These are phyloP conservation scores for Chelonus formosanus DNA, from an alignment of 2,888 invertebrate species.

Conservation along the genomic window DNA sequence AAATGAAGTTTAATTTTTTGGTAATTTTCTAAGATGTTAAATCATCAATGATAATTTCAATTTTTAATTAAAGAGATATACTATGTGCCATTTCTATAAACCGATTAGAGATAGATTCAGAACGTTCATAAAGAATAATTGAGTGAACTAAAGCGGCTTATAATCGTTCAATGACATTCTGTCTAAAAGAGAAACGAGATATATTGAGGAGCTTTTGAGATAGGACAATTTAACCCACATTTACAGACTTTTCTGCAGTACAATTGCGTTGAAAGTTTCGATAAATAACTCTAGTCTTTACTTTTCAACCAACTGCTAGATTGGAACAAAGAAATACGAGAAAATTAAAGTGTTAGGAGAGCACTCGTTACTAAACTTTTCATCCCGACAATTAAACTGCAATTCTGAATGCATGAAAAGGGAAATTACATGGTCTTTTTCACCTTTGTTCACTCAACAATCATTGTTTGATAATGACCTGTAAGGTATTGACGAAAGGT, in stretches of 20 bases:
- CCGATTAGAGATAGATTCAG: background rate
- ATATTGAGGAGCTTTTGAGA: no score
- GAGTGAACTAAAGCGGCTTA: conserved; percentile 8
- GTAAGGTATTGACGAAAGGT: conserved; percentile 80
- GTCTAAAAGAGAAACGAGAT: background rate
- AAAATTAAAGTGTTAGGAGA: conserved; percentile 7
- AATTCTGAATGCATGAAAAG: no score
- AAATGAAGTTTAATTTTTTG: background rate
- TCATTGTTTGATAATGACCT: conserved; percentile 67
- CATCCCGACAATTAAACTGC: no score
- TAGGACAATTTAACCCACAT: no score
- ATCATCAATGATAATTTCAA: background rate
- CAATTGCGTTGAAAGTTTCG: background rate
- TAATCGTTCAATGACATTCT: conserved; percentile 13
- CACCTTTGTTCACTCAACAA: background rate
- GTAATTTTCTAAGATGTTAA: no score
- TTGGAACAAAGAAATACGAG: background rate
- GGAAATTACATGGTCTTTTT: background rate
- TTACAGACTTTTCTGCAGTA: background rate
- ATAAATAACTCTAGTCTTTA: conserved; percentile 14
- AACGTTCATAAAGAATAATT: background rate
- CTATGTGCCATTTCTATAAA: background rate
- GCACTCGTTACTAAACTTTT: conserved; percentile 12
- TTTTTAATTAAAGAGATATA: no score
- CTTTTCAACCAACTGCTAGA: conserved; percentile 20